Conservation (phyloP, 1,140 invertebrate genomes). For the Propsilocerus akamusi region DNA sequence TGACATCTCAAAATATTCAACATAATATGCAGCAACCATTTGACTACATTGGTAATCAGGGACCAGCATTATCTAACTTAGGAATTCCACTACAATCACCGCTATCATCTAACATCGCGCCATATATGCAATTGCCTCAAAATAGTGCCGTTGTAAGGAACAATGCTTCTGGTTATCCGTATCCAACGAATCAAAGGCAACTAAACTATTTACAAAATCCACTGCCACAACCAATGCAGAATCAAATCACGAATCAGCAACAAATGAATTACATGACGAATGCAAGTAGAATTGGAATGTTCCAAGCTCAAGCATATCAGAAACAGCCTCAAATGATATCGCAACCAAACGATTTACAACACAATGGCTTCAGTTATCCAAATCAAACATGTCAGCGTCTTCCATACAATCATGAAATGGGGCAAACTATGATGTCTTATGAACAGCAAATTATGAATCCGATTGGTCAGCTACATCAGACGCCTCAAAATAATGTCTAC, state of each 20-base stretch:
- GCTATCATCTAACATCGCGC: not conserved
- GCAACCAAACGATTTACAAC: not conserved
- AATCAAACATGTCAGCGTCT: not conserved
- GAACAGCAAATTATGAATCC: not conserved
- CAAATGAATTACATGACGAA: not conserved
- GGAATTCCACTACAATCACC: not conserved
- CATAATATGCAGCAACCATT: not conserved
- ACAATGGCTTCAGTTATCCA: not conserved
- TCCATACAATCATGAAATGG: not conserved
- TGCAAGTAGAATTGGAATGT: not conserved
- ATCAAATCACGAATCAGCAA: not conserved
- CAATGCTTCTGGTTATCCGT: not conserved
- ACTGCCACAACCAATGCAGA: not conserved
- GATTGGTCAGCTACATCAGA: not conserved
- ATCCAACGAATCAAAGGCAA: not conserved
- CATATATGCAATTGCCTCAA: not conserved
- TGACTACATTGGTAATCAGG: conserved; percentile 2
- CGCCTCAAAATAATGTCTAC: not conserved
- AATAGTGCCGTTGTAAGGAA: not conserved
- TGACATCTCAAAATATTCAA: not conserved
- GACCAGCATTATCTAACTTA: not conserved
- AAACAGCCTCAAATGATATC: not conserved
- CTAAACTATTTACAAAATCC: not conserved
- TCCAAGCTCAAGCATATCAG: not conserved
- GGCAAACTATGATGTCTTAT: not conserved